Evolutionary conservation across 2,797 vertebrate genomes (phyloP), one percentile per base, ranked within the genome.

Genomic region (Chloroceryle inda): DNA sequence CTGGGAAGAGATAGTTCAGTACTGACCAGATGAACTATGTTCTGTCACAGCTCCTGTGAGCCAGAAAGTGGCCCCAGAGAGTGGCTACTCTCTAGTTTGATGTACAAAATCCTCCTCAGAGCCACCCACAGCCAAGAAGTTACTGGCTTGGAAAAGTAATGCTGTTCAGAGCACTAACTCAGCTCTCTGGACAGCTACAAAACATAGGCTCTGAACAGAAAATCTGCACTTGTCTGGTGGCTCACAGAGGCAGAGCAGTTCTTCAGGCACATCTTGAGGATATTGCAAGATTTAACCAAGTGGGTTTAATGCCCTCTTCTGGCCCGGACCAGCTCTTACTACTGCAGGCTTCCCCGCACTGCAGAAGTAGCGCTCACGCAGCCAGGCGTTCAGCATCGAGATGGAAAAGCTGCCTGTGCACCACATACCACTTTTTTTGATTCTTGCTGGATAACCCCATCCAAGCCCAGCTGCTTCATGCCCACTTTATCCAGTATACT

Each of bases 401-500:
- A 35, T 9, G 19, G 42, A 38, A 68, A 83, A 83, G 62, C 29
- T 21, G 10, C 10, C 38, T 44, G 35, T 40, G 47, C 22, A 5
- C 19, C 29, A 23, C 80, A 1, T 96, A 99, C 98, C 98, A 98
- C 98, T 98, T 99, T 98, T 86, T 98, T 98, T 9, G 98, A 98
- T 86, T 98, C 97, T 75, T 98, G 97, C 88, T 98, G 98, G 71
- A 98, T 99, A 77, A 97, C 50, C 6, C 98, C 98, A 24, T 99
- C 98, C 20, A 99, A 97, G 29, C 98, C 98, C 18, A 99, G 97
- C 87, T 99, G 98, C 86, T 94, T 98, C 98, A 98, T 97, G 59
- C 98, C 98, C 45, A 98, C 69, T 97, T 98, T 98, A 97, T 99
- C 98, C 85, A 99, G 91, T 4, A 89, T 40, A 10, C 98, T 98